Percentiles rank a stretch among this genome's conserved stretches.
Evolutionary conservation across 1,140 invertebrate genomes (phyloP).

Genomic region (Zaprionus nigranus): DNA sequence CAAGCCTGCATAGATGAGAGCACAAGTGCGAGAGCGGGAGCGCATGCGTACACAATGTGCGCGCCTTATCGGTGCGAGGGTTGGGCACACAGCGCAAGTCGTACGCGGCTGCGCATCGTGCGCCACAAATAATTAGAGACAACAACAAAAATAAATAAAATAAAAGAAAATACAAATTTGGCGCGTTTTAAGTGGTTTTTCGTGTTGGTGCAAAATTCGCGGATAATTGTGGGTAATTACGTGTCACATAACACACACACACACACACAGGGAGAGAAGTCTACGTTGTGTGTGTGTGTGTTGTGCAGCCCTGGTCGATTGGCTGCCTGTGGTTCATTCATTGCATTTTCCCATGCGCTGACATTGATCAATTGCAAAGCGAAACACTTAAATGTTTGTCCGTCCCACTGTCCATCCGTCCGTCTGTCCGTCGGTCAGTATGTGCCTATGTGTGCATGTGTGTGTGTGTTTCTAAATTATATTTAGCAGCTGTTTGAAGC

Average conservation of each 20-base stretch:
- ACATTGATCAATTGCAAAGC: constrained; percentile 52
- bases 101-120: not conserved
- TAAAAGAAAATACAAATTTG: not conserved
- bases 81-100: constrained; percentile 20
- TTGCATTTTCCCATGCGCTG: constrained; percentile 45
- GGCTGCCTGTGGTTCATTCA: constrained; percentile 24
- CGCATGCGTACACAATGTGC: constrained; percentile 18
- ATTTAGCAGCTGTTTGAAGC: constrained; percentile 42
- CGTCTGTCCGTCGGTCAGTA: constrained; percentile 9
- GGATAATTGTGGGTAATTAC: constrained; percentile 7
- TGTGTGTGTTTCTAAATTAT: constrained; percentile 19
- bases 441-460: constrained; percentile 1
- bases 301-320: constrained; percentile 33
- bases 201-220: constrained; percentile 6
- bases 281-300: not conserved
- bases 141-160: not conserved
- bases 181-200: not conserved
- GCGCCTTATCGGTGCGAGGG: constrained; percentile 11
- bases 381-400: constrained; percentile 35
- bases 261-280: not conserved
- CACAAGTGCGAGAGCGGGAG: not conserved
- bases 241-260: not conserved
- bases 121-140: not conserved
- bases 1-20: constrained; percentile 14
- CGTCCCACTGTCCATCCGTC: constrained; percentile 3